Evolutionary conservation across 1,140 invertebrate genomes (phyloP), one percentile per base, ranked within the genome.

Genomic region (Dinoponera quadriceps): DNA sequence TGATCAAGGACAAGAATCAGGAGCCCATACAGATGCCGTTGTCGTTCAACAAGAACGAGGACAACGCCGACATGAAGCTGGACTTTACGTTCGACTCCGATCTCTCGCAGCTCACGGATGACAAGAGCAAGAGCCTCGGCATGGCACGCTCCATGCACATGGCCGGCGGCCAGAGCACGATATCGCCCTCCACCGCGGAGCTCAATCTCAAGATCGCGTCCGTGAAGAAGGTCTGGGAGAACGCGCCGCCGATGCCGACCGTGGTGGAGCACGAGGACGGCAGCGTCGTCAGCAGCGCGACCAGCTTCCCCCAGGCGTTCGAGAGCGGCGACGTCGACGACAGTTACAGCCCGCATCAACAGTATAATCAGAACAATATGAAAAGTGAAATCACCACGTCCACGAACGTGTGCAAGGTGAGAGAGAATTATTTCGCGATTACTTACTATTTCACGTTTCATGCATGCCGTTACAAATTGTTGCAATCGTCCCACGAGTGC

Each of bases 121-220:
- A 98, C 80, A 97, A 97, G 87, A 94, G 94, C 59, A 95, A 96
- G 88, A 94, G 95, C 54, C 93, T 97, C 27, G 95, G 96, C 49
- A 95, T 97, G 88, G 93, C 96, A 2, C 94, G 96, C 5, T 95
- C 95, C n/a, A 96, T 96, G 75, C 96, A 96, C 65, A 94, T 95
- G 86, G 91, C 94, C 66, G 94, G 95, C 5, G 94, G 94, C 0
- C 94, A 95, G 51, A 96, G 95, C 81, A 96, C 96, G 2, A 96
- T 96, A 82, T 96, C 96, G 9, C 96, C 96, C 13, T 97, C 97
- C 0, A 96, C 97, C 18, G 98, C 98, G 44, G 98, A 99, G 92
- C 95, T 99, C 14, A 98, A 98, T 94, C 95, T 98, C 92, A 99
- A 99, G 94, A 98, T 99, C 88, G 97, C 97, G 9, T 98, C 98